phyloP scores from a whole-genome alignment of 2,797 vertebrate species.

The Stomatorhinus walkeri region DNA sequence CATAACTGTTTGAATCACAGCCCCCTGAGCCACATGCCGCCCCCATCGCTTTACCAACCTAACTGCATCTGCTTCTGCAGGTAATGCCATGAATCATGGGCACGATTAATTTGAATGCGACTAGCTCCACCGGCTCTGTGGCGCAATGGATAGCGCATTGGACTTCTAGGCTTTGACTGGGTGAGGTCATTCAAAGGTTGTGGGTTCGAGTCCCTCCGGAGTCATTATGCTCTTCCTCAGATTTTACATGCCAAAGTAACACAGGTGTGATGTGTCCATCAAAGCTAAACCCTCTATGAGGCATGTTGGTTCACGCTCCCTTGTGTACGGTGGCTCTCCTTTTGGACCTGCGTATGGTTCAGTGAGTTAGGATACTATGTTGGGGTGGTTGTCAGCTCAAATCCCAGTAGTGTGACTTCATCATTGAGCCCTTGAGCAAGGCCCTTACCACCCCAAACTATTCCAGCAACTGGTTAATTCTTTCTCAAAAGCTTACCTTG shows the following conservation, averaged over 20 bases:
- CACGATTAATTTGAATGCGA: background rate
- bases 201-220: conserved; percentile 30
- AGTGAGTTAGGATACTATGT: background rate
- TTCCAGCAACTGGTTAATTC: background rate
- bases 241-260: background rate
- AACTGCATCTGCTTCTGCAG: background rate
- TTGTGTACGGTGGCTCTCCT: background rate
- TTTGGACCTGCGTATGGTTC: background rate
- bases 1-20: background rate
- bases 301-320: background rate
- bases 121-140: conserved; percentile 72
- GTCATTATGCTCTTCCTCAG: background rate
- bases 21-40: background rate
- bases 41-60: background rate
- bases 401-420: background rate
- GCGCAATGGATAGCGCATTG: conserved; percentile 99
- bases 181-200: conserved; percentile 19
- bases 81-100: background rate
- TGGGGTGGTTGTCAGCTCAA: background rate
- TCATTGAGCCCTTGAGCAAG: background rate
- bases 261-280: background rate
- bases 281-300: background rate
- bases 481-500: background rate
- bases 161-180: conserved; percentile 65
- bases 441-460: background rate